Evolutionary conservation across 2,113 vertebrate species (phyloP), one percentile per base, ranked within the genome.

Genomic region (Falco punctatus): DNA sequence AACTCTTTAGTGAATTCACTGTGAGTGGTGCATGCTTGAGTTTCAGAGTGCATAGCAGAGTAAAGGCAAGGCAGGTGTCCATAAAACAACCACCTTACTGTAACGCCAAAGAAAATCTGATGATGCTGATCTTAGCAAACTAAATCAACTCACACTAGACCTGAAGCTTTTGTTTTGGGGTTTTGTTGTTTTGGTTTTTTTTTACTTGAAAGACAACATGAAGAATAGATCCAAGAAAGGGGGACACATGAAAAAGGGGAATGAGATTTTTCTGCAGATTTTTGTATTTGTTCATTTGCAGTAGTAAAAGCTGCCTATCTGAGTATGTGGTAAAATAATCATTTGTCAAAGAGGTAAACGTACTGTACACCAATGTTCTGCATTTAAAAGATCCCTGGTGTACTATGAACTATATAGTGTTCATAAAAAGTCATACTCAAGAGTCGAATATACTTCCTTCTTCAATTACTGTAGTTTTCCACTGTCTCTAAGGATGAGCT

Each of bases 261-360:
- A 91, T 46, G 21, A 69, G 40, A 80, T 73, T 88, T 51, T 46
- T 77, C 73, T 87, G 35, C 5, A 11, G 54, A 26, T 94, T 97
- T 97, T 96, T 88, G 54, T 93, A 93, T 96, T 97, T 93, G 89
- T 95, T 96, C 84, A 81, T 71, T 81, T 90, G 91, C 86, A 96
- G 88, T 42, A 97, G 91, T 97, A 97, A 96, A 97, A 98, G 66
- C 95, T 97, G 92, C 83, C 77, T 97, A 89, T 74, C 42, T 52
- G 51, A 94, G 75, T 97, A 96, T 87, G 88, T 86, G 95, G 75
- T 97, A 97, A 97, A 98, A 97, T 96, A 97, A 97, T 97, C 38
- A 94, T 96, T 97, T 98, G 95, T 98, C 97, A 98, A 96, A 95
- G 96, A 97, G 84, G 96, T 97, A 97, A 98, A 97, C 96, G 96